phyloP scores from a whole-genome alignment of 1,140 invertebrate genomes.

The Drosophila suzukii region DNA sequence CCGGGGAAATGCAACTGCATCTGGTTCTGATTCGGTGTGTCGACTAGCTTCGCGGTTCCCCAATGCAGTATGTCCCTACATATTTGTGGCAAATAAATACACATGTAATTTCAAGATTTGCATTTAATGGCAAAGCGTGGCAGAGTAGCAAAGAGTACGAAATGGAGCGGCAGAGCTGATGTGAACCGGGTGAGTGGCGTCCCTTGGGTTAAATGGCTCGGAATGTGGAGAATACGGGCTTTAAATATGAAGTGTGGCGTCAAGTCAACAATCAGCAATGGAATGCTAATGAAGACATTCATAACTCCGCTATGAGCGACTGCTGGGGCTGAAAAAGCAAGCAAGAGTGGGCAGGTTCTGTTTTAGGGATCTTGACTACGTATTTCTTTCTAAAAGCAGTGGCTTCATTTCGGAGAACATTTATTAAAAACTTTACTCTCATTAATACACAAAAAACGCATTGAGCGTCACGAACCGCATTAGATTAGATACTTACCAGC shows the following conservation, averaged over 20 bases:
- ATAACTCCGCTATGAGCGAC: constrained; percentile 6
- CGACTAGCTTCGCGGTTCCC: neutral
- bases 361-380: neutral
- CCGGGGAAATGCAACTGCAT: constrained; percentile 24
- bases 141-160: constrained; percentile 6
- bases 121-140: constrained; percentile 50
- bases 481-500: no score
- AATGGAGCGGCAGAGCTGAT: constrained; percentile 13
- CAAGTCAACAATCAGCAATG: constrained; percentile 44
- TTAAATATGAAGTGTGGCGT: constrained; percentile 7
- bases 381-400: neutral
- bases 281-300: constrained; percentile 50
- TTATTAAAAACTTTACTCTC: no score
- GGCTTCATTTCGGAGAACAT: no score
- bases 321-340: neutral
- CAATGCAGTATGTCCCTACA: neutral
- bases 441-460: no score
- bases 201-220: constrained; percentile 2
- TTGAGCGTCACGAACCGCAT: no score
- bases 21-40: constrained; percentile 33
- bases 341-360: neutral
- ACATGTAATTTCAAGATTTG: constrained; percentile 78
- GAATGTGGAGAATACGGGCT: neutral
- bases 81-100: constrained; percentile 63
- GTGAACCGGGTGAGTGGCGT: constrained; percentile 14